A percentile compares a stretch with the other conserved stretches of the same genome.
Conservation (phyloP, 2,113 vertebrate species). For the Todiramphus saurophagus region DNA sequence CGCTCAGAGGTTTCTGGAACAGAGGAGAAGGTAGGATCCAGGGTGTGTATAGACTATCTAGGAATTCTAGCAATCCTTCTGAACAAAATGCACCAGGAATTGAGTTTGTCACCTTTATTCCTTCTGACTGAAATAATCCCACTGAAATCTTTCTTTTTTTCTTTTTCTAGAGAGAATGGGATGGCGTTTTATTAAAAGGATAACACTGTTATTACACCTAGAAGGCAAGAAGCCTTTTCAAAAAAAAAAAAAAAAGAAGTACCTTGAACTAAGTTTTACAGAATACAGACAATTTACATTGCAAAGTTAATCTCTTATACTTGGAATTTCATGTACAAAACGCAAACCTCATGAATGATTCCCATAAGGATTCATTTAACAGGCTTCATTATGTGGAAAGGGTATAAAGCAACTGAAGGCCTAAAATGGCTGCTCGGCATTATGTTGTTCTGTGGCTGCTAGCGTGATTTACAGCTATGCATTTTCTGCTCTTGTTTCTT, state of each 20-base stretch:
- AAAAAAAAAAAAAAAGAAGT: neutral
- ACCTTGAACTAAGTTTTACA: slow-evolving; percentile 39
- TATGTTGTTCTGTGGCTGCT: slow-evolving; percentile 15
- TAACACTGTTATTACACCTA: slow-evolving; percentile 8
- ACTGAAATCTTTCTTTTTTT: neutral
- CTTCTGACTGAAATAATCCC: neutral
- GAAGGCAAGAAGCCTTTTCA: slow-evolving; percentile 46
- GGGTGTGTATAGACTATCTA: neutral
- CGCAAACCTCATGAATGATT: slow-evolving; percentile 12
- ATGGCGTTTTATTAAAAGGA: neutral
- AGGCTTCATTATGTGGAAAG: slow-evolving; percentile 3
- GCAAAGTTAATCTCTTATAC: neutral
- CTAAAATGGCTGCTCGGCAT: neutral
- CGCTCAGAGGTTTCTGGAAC: neutral
- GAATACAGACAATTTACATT: neutral
- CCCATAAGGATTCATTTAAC: slow-evolving; percentile 41
- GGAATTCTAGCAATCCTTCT: neutral
- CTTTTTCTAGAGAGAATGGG: neutral
- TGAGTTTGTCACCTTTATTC: neutral
- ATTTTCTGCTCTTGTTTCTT: slow-evolving; percentile 53
- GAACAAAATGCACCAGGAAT: neutral
- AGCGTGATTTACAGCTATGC: neutral
- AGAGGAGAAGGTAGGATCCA: neutral
- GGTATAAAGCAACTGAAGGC: neutral
- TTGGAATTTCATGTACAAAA: slow-evolving; percentile 30